phyloP scores from a whole-genome alignment of 2,797 vertebrate genomes.

The Halcyon leucocephala region DNA sequence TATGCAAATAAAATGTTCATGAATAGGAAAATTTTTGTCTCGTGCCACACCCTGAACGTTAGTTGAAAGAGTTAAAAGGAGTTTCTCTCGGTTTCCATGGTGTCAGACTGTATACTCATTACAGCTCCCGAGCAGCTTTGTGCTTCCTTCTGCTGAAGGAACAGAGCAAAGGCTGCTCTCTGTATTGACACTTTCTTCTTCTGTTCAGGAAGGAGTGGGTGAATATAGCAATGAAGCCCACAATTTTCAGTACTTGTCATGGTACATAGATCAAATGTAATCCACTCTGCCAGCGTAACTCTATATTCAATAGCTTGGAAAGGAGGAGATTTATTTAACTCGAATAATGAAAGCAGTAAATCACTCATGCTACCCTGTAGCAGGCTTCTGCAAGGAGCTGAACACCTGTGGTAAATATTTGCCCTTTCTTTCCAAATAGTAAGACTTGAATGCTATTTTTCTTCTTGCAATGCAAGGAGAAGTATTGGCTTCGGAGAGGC shows the following conservation, averaged over 20 bases:
- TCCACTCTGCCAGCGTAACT: constrained; percentile 59
- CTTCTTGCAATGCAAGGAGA: not conserved
- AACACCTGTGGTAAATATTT: constrained; percentile 25
- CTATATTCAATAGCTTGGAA: constrained; percentile 56
- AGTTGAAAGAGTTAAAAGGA: constrained; percentile 52
- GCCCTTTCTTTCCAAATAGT: not conserved
- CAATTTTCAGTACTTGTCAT: constrained; percentile 72
- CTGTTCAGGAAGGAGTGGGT: constrained; percentile 68
- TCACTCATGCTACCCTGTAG: constrained; percentile 50
- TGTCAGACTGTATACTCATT: constrained; percentile 61
- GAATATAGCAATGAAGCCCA: constrained; percentile 67
- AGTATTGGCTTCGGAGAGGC: not conserved
- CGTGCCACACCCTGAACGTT: not conserved
- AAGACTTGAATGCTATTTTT: not conserved
- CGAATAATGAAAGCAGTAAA: constrained; percentile 61
- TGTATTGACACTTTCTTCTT: constrained; percentile 70
- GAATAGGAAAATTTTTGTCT: constrained; percentile 38
- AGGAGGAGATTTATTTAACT: constrained; percentile 70
- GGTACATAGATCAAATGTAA: constrained; percentile 69
- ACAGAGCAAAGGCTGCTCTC: constrained; percentile 67
- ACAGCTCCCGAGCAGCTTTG: constrained; percentile 36
- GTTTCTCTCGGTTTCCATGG: constrained; percentile 65
- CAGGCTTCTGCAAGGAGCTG: not conserved
- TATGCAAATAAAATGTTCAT: constrained; percentile 16
- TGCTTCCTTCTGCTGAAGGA: constrained; percentile 47